Base-by-base conservation (phyloP, 2,888 invertebrate species). In the Cenopis cana region DNA sequence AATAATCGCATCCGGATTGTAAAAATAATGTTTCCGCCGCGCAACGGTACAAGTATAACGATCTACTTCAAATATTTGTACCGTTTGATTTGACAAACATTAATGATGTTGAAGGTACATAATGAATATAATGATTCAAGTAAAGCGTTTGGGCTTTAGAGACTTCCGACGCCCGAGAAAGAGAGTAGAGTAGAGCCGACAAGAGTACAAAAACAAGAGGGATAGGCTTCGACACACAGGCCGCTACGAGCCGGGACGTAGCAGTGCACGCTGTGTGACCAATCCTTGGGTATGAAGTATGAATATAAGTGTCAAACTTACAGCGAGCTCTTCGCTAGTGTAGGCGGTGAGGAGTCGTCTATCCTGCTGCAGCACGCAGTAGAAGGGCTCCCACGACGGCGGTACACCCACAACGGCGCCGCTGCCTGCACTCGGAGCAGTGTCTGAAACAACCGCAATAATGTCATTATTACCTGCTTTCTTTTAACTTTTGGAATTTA, bases 301-400 rank as follows among this genome's bases (percentile, higher is more conserved):
- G n/a, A n/a, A n/a, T n/a, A n/a, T n/a, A n/a, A 46, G 46, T 46
- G n/a, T 46, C n/a, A 81, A 5, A 95, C 96, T 96, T 84, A 96
- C 96, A 89, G 96, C 95, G 89, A 97, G 95, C 88, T 97, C 96
- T 89, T 97, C 97, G 85, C 96, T 96, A 76, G 96, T 94, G 90
- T 96, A 96, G 56, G 96, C 95, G 14, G 96, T 96, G 84, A 97
- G 95, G 72, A 96, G 96, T 83, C 95, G 95, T 78, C 96, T 95
- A 86, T 96, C 96, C 89, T 96, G 96, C 78, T 96, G 94, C 79
- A 97, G 94, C 55, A 97, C 96, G 88, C 96, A 96, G 91, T 96
- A 97, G 90, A 95, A 96, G 17, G 97, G 97, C 88, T 96, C 96
- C 97, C 97, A 97, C 72, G 94, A 93, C 57, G 95, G 94, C 57